Evolutionary conservation across 2,113 vertebrate genomes (phyloP), one percentile per base, ranked within the genome.

Genomic region (Onychostoma macrolepis): DNA sequence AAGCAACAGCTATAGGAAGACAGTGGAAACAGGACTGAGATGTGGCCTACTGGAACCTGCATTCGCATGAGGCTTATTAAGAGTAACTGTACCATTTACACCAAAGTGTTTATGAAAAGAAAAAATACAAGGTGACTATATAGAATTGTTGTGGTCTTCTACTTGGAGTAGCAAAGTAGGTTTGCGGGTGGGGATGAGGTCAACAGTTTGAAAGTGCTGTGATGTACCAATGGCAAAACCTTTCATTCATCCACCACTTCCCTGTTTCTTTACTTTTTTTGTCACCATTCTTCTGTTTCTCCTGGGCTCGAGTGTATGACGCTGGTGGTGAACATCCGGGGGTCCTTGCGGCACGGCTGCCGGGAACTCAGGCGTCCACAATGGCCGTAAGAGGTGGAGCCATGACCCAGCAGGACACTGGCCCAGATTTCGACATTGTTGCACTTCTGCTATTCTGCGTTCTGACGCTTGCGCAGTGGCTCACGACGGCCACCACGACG

Each of bases 361-460:
- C 89, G 87, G 91, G 87, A 91, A 91, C 56, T 86, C 13, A 71
- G 78, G 75, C 87, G 7, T 89, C 72, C 56, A n/a, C 58, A 58
- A 4, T 90, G 80, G 89, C 91, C 89, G 91, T 91, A 91, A 91
- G 72, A 85, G 89, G 89, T 67, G 85, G 86, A 81, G 78, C 67
- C 67, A 61, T 86, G 88, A 85, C 63, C 87, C 89, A 78, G 85
- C 89, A 74, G 72, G 24, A 87, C 85, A 83, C 78, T 78, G 86
- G 86, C 86, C 84, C 56, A 84, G 86, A 90, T 91, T 91, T 89
- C 91, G 53, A 91, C 89, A 91, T 58, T 50, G 75, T 6, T 79
- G 33, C 86, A 91, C 90, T 91, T 91, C 90, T 89, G 83, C 89
- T 89, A 86, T 87, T 88, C 74, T 82, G 30, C 45, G 19, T 71